Percentiles rank a stretch among this genome's conserved stretches.
These are phyloP conservation scores for Abrostola tripartita DNA, from an alignment of 2,888 invertebrate species.

Conservation along the genomic window DNA sequence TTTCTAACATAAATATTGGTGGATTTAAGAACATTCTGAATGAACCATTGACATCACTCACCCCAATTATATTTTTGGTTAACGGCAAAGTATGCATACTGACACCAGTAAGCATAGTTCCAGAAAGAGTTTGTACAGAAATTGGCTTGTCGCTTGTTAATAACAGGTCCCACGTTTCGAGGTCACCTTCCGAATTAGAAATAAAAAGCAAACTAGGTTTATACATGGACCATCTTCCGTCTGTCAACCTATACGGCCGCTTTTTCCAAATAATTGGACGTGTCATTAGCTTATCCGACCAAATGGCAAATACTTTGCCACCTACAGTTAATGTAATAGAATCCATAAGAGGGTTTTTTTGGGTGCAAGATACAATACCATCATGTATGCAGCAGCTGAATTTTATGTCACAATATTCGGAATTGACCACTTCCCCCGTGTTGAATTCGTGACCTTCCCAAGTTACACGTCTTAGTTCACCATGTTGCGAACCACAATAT, in stretches of 20 bases:
- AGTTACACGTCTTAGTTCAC: slow-evolving; percentile 80
- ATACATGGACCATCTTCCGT: slow-evolving; percentile 92
- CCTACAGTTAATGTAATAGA: slow-evolving; percentile 91
- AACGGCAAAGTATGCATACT: slow-evolving; percentile 88
- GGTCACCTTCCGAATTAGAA: slow-evolving; percentile 91
- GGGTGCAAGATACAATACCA: slow-evolving; percentile 89
- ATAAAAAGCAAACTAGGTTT: slow-evolving; percentile 92
- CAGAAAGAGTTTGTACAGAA: slow-evolving; percentile 90
- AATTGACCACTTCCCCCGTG: slow-evolving; percentile 89
- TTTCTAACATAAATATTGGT: slow-evolving; percentile 82
- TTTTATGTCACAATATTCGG: slow-evolving; percentile 85
- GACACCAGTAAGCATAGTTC: slow-evolving; percentile 90
- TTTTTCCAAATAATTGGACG: slow-evolving; percentile 91
- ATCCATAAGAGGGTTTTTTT: slow-evolving; percentile 89
- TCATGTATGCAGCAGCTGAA: slow-evolving; percentile 90
- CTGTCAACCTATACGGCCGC: slow-evolving; percentile 88
- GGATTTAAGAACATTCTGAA: slow-evolving; percentile 90
- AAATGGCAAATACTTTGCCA: slow-evolving; percentile 92
- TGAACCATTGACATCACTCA: slow-evolving; percentile 91
- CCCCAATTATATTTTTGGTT: slow-evolving; percentile 89
- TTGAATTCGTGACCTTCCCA: slow-evolving; percentile 92
- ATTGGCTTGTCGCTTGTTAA: slow-evolving; percentile 91
- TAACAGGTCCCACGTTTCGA: slow-evolving; percentile 95
- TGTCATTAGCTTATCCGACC: slow-evolving; percentile 90
- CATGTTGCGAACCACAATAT: slow-evolving; percentile 80